Percentiles rank a stretch among this genome's conserved stretches.
Conservation (phyloP, 2,113 vertebrate species). For the Eolophus roseicapilla region DNA sequence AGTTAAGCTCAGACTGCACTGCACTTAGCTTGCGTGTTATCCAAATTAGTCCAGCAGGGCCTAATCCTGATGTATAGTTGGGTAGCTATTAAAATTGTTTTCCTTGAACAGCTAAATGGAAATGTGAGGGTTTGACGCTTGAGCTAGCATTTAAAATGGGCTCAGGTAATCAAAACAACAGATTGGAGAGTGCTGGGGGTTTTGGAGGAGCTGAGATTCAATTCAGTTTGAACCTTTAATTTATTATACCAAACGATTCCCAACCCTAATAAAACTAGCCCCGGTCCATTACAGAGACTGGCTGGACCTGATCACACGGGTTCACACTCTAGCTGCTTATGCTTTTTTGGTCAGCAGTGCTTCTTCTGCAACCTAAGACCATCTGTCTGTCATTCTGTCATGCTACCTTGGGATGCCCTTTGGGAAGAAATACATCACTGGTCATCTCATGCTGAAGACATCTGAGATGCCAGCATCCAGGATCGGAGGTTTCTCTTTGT, state of each 20-base stretch:
- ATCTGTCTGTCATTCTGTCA: not conserved
- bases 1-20: not conserved
- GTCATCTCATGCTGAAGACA: not conserved
- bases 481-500: not conserved
- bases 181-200: not conserved
- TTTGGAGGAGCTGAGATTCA: not conserved
- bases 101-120: constrained; percentile 27
- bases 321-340: not conserved
- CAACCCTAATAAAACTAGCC: not conserved
- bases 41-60: constrained; percentile 14
- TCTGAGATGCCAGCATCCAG: not conserved
- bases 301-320: not conserved
- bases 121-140: not conserved
- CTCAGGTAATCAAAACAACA: constrained; percentile 30
- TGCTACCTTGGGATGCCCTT: not conserved
- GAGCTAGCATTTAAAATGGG: constrained; percentile 27
- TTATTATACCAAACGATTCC: not conserved
- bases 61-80: constrained; percentile 38
- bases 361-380: not conserved
- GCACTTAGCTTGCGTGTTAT: not conserved
- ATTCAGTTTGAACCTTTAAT: not conserved
- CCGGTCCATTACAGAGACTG: not conserved
- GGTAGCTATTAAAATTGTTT: constrained; percentile 37
- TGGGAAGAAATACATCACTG: not conserved
- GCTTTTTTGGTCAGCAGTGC: not conserved